Conservation (phyloP, 2,888 invertebrate genomes). For the Pachydiplax longipennis region DNA sequence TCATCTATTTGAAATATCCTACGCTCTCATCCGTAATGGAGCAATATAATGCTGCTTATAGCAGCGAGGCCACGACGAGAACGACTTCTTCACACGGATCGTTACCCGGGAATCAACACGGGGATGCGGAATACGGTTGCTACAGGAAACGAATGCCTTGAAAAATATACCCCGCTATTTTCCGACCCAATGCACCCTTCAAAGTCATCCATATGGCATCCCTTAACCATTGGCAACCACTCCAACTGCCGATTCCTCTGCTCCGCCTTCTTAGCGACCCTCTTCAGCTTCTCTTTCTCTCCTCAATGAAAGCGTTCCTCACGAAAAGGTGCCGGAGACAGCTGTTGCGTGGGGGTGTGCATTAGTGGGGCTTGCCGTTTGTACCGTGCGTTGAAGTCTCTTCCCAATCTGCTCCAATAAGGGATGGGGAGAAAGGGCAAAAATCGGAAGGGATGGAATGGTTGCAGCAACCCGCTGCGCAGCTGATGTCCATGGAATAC, state of each 20-base stretch:
- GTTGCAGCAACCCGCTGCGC: not conserved
- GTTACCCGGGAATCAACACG: not conserved
- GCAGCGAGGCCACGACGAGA: not conserved
- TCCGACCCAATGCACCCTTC: not conserved
- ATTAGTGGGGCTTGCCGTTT: not conserved
- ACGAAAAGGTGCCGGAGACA: not conserved
- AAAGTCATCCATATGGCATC: not conserved
- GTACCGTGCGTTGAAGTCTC: conserved; percentile 12
- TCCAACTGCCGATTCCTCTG: not conserved
- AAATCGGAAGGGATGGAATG: not conserved
- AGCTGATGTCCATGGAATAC: not conserved
- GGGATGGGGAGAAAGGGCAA: not conserved
- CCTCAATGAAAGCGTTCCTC: not conserved
- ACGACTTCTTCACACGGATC: not conserved
- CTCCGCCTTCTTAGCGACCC: not conserved
- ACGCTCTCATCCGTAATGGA: not conserved
- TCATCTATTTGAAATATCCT: not conserved
- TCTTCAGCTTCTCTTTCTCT: not conserved
- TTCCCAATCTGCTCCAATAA: not conserved
- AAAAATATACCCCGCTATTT: not conserved
- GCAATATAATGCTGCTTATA: not conserved
- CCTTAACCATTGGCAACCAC: not conserved
- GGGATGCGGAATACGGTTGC: not conserved
- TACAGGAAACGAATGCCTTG: not conserved
- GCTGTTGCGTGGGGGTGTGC: not conserved